Percentiles rank a stretch among this genome's conserved stretches.
These are phyloP conservation scores for Gallinago solitaria DNA, from an alignment of 2,797 vertebrate species.

Conservation along the genomic window DNA sequence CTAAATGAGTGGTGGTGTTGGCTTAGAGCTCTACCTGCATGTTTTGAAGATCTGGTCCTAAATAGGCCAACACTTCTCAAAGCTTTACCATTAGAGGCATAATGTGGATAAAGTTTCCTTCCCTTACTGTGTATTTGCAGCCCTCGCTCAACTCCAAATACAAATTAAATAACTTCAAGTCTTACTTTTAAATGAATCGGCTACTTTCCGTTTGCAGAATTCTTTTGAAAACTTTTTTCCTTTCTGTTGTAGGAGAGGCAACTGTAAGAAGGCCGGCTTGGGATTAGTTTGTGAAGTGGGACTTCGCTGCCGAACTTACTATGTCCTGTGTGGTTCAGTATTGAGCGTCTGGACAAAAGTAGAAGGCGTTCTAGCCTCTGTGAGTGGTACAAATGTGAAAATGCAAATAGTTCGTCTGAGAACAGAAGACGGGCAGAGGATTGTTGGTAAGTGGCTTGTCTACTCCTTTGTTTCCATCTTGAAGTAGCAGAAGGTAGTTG, in stretches of 20 bases:
- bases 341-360: constrained; percentile 99
- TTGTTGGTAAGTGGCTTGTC: constrained; percentile 85
- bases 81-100: background rate
- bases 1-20: background rate
- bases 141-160: fast-evolving
- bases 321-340: constrained; percentile 95
- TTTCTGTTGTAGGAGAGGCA: constrained; percentile 87
- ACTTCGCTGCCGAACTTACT: constrained; percentile 92
- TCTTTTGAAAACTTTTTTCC: background rate
- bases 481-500: too few species aligned
- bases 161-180: fast-evolving
- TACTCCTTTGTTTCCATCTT: background rate
- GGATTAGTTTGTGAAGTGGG: constrained; percentile 95
- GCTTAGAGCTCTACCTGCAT: background rate
- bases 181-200: background rate
- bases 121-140: background rate
- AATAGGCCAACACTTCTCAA: background rate
- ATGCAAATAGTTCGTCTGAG: constrained; percentile 97
- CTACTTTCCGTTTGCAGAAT: background rate
- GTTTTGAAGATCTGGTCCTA: background rate
- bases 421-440: constrained; percentile 96
- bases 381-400: constrained; percentile 95
- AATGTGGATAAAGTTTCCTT: background rate
- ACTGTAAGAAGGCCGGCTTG: constrained; percentile 94
- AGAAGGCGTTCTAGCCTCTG: constrained; percentile 92